Percentiles rank a stretch among this genome's conserved stretches.
Evolutionary conservation across 92 coral and sea anemone genomes (phyloP).

Genomic region (Hydrozoanthus gracilis): DNA sequence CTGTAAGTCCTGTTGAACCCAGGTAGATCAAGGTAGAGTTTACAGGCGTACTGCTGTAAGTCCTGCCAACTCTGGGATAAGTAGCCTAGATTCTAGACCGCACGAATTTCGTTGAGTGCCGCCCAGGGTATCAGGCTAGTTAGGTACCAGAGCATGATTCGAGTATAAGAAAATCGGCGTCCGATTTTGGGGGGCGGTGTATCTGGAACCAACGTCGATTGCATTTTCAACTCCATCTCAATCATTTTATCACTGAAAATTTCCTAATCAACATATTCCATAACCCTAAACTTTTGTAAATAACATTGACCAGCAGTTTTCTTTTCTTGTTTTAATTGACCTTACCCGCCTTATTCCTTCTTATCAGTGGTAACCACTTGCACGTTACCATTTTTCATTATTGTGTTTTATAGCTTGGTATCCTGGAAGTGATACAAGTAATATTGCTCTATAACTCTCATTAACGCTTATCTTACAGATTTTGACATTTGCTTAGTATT

Average conservation of each 20-base stretch:
- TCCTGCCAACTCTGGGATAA: not conserved
- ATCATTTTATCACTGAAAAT: not conserved
- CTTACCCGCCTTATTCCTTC: not conserved
- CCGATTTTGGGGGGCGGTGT: not conserved
- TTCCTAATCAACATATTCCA: not conserved
- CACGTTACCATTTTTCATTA: not conserved
- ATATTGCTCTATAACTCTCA: not conserved
- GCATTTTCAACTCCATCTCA: not conserved
- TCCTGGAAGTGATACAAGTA: not conserved
- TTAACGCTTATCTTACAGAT: not conserved
- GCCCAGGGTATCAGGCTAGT: not conserved
- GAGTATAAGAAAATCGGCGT: not conserved
- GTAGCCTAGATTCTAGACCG: not conserved
- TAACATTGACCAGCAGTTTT: not conserved
- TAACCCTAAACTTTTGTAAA: not conserved
- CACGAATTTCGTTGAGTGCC: not conserved
- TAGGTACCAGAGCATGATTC: not conserved
- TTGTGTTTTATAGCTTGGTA: not conserved
- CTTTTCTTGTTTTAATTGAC: not conserved
- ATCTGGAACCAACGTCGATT: too few relatives aligned
- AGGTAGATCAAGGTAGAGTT: constrained; percentile 1
- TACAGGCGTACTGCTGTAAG: not conserved
- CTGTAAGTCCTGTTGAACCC: constrained; percentile 6
- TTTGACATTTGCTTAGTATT: not conserved
- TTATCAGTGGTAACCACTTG: not conserved